phyloP scores from a whole-genome alignment of 2,113 vertebrate genomes.

The Eurypyga helias region DNA sequence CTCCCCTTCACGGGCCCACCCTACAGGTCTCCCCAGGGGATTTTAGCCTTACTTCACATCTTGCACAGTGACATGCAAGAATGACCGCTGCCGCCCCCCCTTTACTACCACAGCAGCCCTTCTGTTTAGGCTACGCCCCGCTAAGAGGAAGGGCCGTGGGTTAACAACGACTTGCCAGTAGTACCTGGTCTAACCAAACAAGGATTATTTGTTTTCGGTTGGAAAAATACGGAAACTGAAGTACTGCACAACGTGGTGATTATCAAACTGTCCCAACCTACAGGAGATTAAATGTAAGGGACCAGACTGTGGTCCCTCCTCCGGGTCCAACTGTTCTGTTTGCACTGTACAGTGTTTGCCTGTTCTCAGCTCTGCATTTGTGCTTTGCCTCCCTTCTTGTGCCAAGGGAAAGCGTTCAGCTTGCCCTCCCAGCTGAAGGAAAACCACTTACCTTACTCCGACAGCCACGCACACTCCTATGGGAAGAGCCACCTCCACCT shows the following conservation, averaged over 20 bases:
- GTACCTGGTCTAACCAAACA: conserved; percentile 27
- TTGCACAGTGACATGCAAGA: neutral
- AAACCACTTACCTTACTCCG: neutral
- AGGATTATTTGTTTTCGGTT: conserved; percentile 32
- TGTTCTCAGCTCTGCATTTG: neutral
- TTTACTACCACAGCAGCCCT: conserved; percentile 29
- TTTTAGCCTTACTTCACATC: neutral
- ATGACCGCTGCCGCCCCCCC: neutral
- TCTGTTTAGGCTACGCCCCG: conserved; percentile 35
- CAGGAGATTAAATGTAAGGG: conserved; percentile 10
- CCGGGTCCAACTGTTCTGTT: neutral
- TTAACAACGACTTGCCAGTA: conserved; percentile 52
- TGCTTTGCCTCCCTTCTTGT: neutral
- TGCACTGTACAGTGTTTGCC: neutral
- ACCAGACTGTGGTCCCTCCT: neutral
- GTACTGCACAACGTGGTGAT: conserved; percentile 31
- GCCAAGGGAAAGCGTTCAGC: rapidly evolving
- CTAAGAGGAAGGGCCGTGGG: conserved; percentile 25
- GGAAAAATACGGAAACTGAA: conserved; percentile 54
- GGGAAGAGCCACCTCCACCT: neutral
- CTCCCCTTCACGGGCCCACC: neutral
- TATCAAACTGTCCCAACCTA: conserved; percentile 36
- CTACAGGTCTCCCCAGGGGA: neutral
- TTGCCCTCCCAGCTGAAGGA: neutral
- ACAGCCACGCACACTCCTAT: neutral